Evolutionary conservation across 2,888 invertebrate genomes (phyloP).

Genomic region (Cataglyphis cursor): DNA sequence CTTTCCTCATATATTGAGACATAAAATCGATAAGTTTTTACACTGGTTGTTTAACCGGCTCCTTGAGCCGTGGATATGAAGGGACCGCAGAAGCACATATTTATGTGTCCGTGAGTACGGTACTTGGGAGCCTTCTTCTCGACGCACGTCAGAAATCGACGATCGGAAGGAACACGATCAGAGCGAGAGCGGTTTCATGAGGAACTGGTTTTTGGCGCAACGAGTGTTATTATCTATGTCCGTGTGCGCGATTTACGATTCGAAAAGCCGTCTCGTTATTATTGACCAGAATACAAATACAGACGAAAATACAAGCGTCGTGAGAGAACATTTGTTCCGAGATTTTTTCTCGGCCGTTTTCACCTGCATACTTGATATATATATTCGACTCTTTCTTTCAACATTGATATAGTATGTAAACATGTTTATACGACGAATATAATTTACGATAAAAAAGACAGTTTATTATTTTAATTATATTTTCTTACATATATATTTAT

Average conservation of each 20-base stretch:
- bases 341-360: background rate
- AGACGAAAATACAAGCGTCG: slow-evolving; percentile 9
- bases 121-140: slow-evolving; percentile 59
- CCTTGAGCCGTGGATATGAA: slow-evolving; percentile 13
- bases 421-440: background rate
- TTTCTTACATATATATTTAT: background rate
- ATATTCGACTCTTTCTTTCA: background rate
- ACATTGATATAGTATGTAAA: background rate
- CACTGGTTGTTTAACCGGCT: slow-evolving; percentile 68
- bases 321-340: background rate
- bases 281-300: slow-evolving; percentile 67
- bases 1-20: slow-evolving; percentile 76
- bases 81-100: slow-evolving; percentile 67
- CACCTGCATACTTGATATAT: background rate
- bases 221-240: slow-evolving; percentile 70
- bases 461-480: background rate
- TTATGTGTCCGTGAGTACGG: slow-evolving; percentile 65
- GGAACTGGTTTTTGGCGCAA: slow-evolving; percentile 69
- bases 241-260: slow-evolving; percentile 67
- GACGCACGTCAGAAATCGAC: slow-evolving; percentile 62
- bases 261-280: slow-evolving; percentile 45
- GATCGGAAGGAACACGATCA: slow-evolving; percentile 61
- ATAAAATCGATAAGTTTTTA: slow-evolving; percentile 79
- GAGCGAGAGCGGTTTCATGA: slow-evolving; percentile 46
- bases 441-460: background rate